These are phyloP conservation scores for Oreochromis grahami DNA, from an alignment of 2,797 vertebrate genomes.

Conservation along the genomic window DNA sequence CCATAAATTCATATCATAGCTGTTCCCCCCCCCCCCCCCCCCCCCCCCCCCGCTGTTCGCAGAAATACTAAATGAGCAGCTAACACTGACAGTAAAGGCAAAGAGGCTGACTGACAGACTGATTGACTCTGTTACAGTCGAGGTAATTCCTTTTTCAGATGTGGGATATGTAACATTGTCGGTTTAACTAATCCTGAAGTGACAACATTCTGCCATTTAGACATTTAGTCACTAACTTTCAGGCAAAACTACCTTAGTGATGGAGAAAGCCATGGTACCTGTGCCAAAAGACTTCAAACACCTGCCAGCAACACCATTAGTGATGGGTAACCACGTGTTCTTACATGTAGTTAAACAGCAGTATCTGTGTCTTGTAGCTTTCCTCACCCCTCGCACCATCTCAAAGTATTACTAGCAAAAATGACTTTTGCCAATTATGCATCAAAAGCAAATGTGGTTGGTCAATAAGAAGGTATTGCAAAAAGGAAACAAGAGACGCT, in stretches of 20 bases:
- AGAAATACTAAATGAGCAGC: background rate
- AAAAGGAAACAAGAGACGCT: too few relatives aligned
- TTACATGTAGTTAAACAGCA: background rate
- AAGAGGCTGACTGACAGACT: background rate
- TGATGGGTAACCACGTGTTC: background rate
- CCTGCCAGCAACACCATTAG: background rate
- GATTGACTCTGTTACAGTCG: background rate
- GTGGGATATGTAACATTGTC: background rate
- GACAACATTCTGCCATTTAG: background rate
- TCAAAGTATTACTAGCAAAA: background rate
- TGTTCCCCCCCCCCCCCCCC: background rate
- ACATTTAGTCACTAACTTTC: background rate
- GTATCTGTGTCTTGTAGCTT: background rate
- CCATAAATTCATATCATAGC: conserved; percentile 30
- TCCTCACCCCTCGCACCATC: background rate
- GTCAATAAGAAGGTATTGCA: background rate
- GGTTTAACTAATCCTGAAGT: background rate
- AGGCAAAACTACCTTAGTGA: background rate
- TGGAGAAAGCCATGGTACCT: background rate
- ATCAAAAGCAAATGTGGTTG: background rate
- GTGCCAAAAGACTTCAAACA: background rate
- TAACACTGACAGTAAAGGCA: background rate
- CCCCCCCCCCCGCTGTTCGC: background rate
- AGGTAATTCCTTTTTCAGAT: background rate
- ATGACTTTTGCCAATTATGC: background rate